Evolutionary conservation across 2,797 vertebrate genomes (phyloP).

Genomic region (Sebastes ruberrimus): DNA sequence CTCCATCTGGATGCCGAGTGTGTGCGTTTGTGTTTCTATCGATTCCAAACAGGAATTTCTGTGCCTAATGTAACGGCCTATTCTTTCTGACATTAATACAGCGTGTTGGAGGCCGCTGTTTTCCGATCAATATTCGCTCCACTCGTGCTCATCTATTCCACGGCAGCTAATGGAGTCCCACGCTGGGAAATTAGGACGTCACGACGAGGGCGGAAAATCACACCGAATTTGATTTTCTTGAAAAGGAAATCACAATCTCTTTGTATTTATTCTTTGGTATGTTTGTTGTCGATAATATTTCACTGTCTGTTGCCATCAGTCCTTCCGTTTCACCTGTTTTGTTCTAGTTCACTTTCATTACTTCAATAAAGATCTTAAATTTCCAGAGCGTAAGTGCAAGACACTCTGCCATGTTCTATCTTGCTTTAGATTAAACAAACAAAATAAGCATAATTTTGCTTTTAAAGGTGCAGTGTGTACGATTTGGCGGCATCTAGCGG

Average conservation of each 20-base stretch:
- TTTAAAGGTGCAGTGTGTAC: background rate
- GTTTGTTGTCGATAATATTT: background rate
- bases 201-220: conserved; percentile 8
- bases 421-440: background rate
- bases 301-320: background rate
- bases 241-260: background rate
- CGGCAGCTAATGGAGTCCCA: conserved; percentile 67
- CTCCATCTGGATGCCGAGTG: conserved; percentile 33
- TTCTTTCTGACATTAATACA: conserved; percentile 70
- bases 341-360: background rate
- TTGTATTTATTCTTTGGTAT: background rate
- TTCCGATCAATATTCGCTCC: conserved; percentile 58
- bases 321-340: background rate
- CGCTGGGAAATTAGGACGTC: conserved; percentile 56
- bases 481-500: no score
- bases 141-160: conserved; percentile 39
- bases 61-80: conserved; percentile 60
- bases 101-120: conserved; percentile 42
- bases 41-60: conserved; percentile 64
- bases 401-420: background rate
- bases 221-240: background rate
- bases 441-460: background rate
- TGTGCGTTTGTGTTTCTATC: conserved; percentile 43
- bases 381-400: background rate
- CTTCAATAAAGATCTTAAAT: background rate